Evolutionary conservation across 2,888 invertebrate genomes (phyloP).

Genomic region (Ceratothoa steindachneri): DNA sequence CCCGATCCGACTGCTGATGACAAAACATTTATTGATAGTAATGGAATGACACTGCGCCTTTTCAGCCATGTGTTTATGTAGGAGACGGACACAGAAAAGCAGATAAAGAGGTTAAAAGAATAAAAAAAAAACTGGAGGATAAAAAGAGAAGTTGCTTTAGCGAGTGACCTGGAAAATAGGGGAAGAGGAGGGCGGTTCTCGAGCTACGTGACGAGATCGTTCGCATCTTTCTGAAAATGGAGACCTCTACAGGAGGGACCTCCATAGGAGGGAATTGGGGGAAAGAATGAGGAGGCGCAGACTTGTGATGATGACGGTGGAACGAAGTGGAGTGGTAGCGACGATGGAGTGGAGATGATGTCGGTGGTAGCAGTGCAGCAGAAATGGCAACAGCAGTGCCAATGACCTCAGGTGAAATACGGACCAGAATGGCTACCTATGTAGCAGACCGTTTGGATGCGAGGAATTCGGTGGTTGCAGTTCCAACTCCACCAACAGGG

Average conservation of each 20-base stretch:
- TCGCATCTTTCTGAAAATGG: background rate
- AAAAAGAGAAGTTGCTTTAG: too few species aligned
- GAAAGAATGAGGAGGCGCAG: background rate
- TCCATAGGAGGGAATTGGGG: background rate
- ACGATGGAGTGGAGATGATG: background rate
- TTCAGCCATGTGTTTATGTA: too few species aligned
- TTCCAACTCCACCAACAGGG: conserved; percentile 82
- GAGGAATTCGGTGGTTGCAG: conserved; percentile 63
- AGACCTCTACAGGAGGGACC: background rate
- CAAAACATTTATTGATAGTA: too few species aligned
- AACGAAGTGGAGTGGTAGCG: background rate
- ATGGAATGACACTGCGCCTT: too few species aligned
- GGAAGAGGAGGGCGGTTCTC: background rate
- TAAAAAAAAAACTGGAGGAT: too few species aligned
- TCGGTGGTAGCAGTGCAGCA: background rate
- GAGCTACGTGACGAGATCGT: background rate
- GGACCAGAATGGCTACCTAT: conserved; percentile 1
- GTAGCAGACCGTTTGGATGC: background rate
- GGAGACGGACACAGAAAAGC: too few species aligned
- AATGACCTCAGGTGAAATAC: background rate
- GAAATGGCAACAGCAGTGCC: background rate
- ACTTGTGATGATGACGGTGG: background rate
- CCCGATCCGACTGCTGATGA: too few species aligned
- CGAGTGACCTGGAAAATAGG: too few species aligned
- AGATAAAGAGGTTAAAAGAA: too few species aligned